These are phyloP conservation scores for Drosophila nr. medialis DNA, from an alignment of 2,888 invertebrate species.

Conservation along the genomic window DNA sequence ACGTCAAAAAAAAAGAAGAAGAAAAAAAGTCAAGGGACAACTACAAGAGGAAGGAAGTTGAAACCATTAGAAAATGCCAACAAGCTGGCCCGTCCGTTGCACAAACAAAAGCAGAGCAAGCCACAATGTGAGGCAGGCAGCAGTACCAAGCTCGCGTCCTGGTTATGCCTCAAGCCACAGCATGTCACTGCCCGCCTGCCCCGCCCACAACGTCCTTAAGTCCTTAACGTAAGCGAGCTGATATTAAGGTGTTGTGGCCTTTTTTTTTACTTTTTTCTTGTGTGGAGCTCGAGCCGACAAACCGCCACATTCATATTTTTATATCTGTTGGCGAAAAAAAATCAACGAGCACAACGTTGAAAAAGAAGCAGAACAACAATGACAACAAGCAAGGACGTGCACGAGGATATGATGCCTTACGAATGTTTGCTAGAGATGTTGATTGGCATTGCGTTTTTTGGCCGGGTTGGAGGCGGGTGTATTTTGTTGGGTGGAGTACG, in stretches of 20 bases:
- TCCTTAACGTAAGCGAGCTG: constrained; percentile 39
- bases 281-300: constrained; percentile 6
- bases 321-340: constrained; percentile 44
- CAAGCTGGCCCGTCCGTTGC: constrained; percentile 39
- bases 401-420: constrained; percentile 69
- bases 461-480: not conserved
- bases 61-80: constrained; percentile 78
- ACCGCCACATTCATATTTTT: constrained; percentile 63
- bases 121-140: constrained; percentile 26
- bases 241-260: constrained; percentile 62
- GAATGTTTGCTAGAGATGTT: constrained; percentile 78
- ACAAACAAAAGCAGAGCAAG: constrained; percentile 47
- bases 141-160: constrained; percentile 7
- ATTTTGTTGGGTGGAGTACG: not conserved
- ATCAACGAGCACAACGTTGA: constrained; percentile 3
- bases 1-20: constrained; percentile 7
- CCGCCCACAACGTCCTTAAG: constrained; percentile 20
- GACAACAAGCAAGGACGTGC: constrained; percentile 39
- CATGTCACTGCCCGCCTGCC: constrained; percentile 12
- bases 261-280: constrained; percentile 5
- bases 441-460: constrained; percentile 66
- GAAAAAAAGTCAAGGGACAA: constrained; percentile 49
- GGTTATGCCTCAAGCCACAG: constrained; percentile 14
- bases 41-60: constrained; percentile 77
- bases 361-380: constrained; percentile 38